phyloP scores from a whole-genome alignment of 2,797 vertebrate genomes.

The Betta splendens region DNA sequence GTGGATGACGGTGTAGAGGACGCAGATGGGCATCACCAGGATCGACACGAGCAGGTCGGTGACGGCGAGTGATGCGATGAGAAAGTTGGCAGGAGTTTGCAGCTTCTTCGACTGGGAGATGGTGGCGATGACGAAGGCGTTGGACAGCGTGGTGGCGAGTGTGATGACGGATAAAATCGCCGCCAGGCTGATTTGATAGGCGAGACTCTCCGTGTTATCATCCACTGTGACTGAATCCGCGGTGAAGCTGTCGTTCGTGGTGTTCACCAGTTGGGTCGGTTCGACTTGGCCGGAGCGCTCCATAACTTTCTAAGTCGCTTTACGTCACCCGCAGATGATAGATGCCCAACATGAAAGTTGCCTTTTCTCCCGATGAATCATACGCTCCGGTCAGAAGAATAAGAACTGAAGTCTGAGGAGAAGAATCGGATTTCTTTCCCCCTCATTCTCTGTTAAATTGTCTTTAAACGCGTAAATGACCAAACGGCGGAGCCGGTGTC shows the following conservation, averaged over 20 bases:
- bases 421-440: constrained; percentile 1
- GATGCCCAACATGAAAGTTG: constrained; percentile 12
- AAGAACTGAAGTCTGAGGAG: constrained; percentile 8
- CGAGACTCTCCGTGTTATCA: constrained; percentile 61
- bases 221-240: constrained; percentile 44
- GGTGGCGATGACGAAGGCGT: constrained; percentile 94
- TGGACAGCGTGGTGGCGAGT: constrained; percentile 92
- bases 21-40: constrained; percentile 96
- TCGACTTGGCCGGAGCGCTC: constrained; percentile 66
- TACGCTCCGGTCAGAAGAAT: constrained; percentile 22
- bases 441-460: constrained; percentile 19
- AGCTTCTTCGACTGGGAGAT: constrained; percentile 95
- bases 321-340: constrained; percentile 14
- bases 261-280: constrained; percentile 60
- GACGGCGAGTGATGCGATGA: constrained; percentile 94
- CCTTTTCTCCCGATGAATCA: constrained; percentile 8
- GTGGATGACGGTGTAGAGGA: constrained; percentile 92
- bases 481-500: constrained; percentile 33
- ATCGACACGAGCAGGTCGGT: constrained; percentile 97
- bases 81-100: constrained; percentile 96
- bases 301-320: constrained; percentile 72
- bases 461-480: constrained; percentile 2
- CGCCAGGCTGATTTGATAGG: constrained; percentile 77
- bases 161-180: constrained; percentile 87
- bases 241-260: constrained; percentile 61